Conservation (phyloP, 2,888 invertebrate species). For the Timema podura region DNA sequence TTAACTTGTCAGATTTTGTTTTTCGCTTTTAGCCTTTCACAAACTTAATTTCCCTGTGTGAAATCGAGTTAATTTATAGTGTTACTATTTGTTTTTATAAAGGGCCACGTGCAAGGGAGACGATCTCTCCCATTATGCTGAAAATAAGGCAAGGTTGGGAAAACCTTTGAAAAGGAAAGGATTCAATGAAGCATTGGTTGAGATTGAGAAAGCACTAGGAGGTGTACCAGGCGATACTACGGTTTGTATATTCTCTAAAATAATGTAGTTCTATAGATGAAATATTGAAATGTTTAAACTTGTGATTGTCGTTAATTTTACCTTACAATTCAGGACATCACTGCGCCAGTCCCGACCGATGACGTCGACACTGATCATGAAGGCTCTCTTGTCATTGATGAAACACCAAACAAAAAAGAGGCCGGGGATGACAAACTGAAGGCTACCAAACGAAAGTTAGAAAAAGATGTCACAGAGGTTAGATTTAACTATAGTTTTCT, state of each 20-base stretch:
- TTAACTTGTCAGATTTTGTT: too few relatives aligned
- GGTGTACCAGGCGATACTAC: not conserved
- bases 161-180: constrained; percentile 75
- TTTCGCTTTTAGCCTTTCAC: too few relatives aligned
- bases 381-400: constrained; percentile 41
- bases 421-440: not conserved
- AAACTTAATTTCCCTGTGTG: too few relatives aligned
- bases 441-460: not conserved
- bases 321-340: not conserved
- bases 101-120: constrained; percentile 71
- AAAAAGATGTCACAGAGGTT: constrained; percentile 2
- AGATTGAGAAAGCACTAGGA: constrained; percentile 71
- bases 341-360: constrained; percentile 3
- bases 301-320: too few relatives aligned
- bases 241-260: too few relatives aligned
- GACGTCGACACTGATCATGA: constrained; percentile 37
- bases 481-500: not conserved
- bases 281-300: too few relatives aligned
- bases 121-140: constrained; percentile 79
- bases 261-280: too few relatives aligned
- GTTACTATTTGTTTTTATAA: not conserved
- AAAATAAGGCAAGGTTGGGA: constrained; percentile 72
- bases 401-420: constrained; percentile 34
- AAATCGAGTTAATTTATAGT: too few relatives aligned
- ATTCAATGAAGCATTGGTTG: constrained; percentile 82